Percentiles rank a stretch among this genome's conserved stretches.
Conservation (phyloP, 1,140 invertebrate species). For the Proales similis region DNA sequence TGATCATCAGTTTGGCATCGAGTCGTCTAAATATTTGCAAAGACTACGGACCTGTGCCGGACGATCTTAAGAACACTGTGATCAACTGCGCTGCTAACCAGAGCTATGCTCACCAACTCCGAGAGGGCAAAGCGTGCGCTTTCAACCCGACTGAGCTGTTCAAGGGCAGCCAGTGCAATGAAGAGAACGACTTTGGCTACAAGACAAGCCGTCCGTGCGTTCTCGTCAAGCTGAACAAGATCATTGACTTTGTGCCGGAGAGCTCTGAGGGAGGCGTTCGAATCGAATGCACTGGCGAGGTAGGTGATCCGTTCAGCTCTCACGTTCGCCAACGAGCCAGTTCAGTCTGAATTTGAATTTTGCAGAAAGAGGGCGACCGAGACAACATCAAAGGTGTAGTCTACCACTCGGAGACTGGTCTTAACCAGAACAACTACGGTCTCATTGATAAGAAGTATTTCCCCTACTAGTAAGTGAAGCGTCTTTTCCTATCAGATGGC, state of each 20-base stretch:
- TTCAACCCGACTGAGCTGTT: slow-evolving; percentile 14
- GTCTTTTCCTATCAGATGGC: too few relatives aligned
- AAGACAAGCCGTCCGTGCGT: slow-evolving; percentile 4
- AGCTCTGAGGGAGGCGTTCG: neutral
- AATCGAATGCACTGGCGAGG: slow-evolving; percentile 19
- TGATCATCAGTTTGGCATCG: neutral
- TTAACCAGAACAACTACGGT: neutral
- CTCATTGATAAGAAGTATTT: slow-evolving; percentile 18
- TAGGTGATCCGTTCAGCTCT: too few relatives aligned
- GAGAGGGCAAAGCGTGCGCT: neutral
- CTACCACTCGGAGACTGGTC: slow-evolving; percentile 8
- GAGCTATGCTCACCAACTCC: neutral
- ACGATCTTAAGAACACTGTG: neutral
- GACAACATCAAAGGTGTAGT: slow-evolving; percentile 12
- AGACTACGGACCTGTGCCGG: slow-evolving; percentile 6
- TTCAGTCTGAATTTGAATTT: too few relatives aligned
- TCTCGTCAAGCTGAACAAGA: slow-evolving; percentile 26
- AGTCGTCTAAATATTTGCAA: neutral
- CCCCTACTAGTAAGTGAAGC: slow-evolving; percentile 5
- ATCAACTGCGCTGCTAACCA: slow-evolving; percentile 15
- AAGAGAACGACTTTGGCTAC: slow-evolving; percentile 5
- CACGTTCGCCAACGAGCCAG: too few relatives aligned
- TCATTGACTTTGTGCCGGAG: neutral
- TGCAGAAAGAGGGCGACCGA: too few relatives aligned
- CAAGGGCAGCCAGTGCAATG: slow-evolving; percentile 3